phyloP scores from a whole-genome alignment of 1,140 invertebrate genomes.

The Heliconius nattereri region DNA sequence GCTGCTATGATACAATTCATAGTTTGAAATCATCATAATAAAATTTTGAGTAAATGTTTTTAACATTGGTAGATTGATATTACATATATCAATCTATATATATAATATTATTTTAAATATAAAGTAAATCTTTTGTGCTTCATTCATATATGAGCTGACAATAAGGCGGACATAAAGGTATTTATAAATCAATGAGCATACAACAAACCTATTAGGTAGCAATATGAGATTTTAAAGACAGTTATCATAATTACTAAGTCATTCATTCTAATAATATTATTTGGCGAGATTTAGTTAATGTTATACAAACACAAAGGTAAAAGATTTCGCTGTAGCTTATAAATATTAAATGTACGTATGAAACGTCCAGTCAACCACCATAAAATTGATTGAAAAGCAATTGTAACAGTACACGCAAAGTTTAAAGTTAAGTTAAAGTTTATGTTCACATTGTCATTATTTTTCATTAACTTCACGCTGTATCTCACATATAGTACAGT shows the following conservation, averaged over 20 bases:
- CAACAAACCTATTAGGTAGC: background rate
- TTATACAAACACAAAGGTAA: background rate
- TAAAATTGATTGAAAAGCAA: background rate
- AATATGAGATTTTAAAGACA: constrained; percentile 4
- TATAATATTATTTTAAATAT: no score
- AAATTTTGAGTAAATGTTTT: no score
- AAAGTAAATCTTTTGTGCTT: background rate
- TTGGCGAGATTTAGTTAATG: background rate
- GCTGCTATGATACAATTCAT: no score
- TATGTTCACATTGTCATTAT: background rate
- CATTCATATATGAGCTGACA: background rate
- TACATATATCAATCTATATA: no score
- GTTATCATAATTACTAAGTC: background rate
- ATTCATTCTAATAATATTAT: background rate
- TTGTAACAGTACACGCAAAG: background rate
- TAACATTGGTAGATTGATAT: no score
- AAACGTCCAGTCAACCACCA: background rate
- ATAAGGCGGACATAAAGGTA: background rate
- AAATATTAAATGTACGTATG: background rate
- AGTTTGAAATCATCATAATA: no score
- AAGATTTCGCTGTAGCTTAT: background rate
- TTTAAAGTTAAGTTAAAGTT: background rate
- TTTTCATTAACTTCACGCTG: background rate
- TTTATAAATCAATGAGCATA: background rate
- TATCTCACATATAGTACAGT: background rate